Evolutionary conservation across 1,140 invertebrate genomes (phyloP), one percentile per base, ranked within the genome.

Genomic region (Cepaea nemoralis): DNA sequence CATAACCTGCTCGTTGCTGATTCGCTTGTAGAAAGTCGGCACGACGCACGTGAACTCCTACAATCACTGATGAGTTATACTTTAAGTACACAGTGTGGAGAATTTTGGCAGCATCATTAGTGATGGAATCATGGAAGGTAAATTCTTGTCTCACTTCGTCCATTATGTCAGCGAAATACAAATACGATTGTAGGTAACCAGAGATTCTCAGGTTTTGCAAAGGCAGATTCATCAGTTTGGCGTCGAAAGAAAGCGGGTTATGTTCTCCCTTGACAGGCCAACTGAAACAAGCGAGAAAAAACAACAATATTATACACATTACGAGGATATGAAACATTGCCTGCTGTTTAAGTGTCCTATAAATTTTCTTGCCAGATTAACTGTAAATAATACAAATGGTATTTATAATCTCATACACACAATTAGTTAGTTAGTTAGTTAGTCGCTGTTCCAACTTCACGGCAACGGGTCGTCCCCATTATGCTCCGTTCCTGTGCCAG

Each of bases 11-110:
- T n/a, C n/a, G n/a, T n/a, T n/a, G n/a, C n/a, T n/a, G n/a, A n/a
- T n/a, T n/a, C n/a, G n/a, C n/a, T n/a, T n/a, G n/a, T 31, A 77
- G 24, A 35, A 82, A 67, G 66, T 85, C 84, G 0, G 77, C 73
- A 10, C 80, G 35, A 24, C 84, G 63, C 14, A 82, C 82, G 70
- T 85, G 84, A n/a, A 85, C 73, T 1, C 82, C 82, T 12, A 85
- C 82, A 31, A 78, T n/a, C 8, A 69, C 76, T 16, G 39, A 27
- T n/a, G 16, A 3, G 27, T n/a, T 31, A 39, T n/a, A 16, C 27
- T 67, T 31, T 27, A 40, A 33, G 2, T 12, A 16, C 27, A n/a
- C 0, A n/a, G 76, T 70, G 24, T 55, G 10, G 10, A 84, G 22
- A n/a, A 82, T 59, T 16, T 24, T 55, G 10, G 48, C 10, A 14